Evolutionary conservation across 1,140 invertebrate genomes (phyloP).

Genomic region (Cotesia typhae): DNA sequence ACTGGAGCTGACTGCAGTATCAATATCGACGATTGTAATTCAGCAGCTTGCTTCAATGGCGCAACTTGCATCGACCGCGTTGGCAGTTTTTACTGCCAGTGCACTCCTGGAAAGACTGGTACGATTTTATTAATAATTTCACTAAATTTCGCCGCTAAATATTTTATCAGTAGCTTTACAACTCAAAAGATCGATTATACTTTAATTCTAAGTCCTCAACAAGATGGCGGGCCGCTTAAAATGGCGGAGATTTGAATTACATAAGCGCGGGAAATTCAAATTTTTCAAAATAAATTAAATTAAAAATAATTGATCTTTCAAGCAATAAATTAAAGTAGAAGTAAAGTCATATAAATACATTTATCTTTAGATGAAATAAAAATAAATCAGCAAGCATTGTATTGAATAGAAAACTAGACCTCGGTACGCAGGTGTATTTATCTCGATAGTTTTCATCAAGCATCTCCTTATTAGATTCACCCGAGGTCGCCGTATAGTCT

Average conservation of each 20-base stretch:
- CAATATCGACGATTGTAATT: constrained; percentile 94
- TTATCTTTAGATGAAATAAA: background rate
- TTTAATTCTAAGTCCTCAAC: no score
- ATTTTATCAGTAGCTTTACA: no score
- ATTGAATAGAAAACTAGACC: no score
- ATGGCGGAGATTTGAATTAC: no score
- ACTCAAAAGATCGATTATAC: no score
- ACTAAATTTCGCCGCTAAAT: no score
- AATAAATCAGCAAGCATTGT: background rate
- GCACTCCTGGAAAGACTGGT: constrained; percentile 95
- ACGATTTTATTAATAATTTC: constrained; percentile 46
- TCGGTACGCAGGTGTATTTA: background rate
- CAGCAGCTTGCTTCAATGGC: constrained; percentile 93
- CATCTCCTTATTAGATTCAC: constrained; percentile 44
- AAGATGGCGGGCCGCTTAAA: no score
- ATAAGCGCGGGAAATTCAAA: no score
- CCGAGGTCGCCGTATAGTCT: constrained; percentile 41
- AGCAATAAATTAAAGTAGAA: no score
- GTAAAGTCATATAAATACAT: background rate
- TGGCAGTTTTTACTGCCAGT: constrained; percentile 93
- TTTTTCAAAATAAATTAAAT: no score
- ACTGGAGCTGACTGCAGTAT: constrained; percentile 88
- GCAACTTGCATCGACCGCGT: constrained; percentile 96
- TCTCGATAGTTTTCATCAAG: constrained; percentile 12
- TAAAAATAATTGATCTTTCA: no score